phyloP scores from a whole-genome alignment of 37 sponge, comb jelly and placozoan species.

The Spongilla lacustris region DNA sequence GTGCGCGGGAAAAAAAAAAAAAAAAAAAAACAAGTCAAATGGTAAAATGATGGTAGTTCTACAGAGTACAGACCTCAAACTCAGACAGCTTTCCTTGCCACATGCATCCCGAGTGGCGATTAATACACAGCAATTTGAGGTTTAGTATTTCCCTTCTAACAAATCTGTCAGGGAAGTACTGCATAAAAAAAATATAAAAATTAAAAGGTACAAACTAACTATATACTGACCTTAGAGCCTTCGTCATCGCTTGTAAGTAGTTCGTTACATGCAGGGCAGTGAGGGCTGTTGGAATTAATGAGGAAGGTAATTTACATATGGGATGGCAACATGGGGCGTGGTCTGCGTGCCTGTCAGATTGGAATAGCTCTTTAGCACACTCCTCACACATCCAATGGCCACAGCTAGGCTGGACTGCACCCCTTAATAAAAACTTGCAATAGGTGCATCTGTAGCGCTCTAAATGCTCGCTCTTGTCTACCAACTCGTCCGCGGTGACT shows the following conservation, averaged over 20 bases:
- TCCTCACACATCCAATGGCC: conserved; percentile 71
- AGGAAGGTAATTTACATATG: no score
- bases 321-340: no score
- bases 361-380: conserved; percentile 46
- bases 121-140: conserved; percentile 17
- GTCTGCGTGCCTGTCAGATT: neutral
- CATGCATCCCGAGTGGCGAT: conserved; percentile 14
- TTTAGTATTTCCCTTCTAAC: conserved; percentile 45
- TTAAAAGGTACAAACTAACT: no score
- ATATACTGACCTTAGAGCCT: no score
- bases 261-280: no score
- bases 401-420: conserved; percentile 65
- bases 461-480: no score
- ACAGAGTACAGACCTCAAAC: conserved; percentile 6
- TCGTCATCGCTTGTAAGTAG: no score
- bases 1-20: no score
- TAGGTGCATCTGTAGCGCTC: conserved; percentile 33
- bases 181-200: neutral
- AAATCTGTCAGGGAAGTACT: conserved; percentile 76
- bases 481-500: no score
- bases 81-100: conserved; percentile 52
- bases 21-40: no score
- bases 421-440: conserved; percentile 47
- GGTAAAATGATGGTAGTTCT: no score
- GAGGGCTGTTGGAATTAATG: no score